Evolutionary conservation across 2,888 invertebrate species (phyloP), one percentile per base, ranked within the genome.

Genomic region (Watsonalla cultraria): DNA sequence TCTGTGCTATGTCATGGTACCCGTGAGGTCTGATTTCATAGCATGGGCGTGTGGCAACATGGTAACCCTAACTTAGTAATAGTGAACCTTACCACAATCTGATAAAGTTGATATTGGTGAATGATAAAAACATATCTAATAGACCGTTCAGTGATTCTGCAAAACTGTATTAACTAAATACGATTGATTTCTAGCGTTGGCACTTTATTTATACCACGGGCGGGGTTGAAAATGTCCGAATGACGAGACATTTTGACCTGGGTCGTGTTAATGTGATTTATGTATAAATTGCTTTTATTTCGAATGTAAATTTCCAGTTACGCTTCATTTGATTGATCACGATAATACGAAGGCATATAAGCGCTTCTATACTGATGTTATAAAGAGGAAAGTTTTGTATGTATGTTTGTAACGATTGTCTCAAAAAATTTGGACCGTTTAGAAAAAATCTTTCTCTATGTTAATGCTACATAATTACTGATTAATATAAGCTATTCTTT

Each of bases 111-210:
- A 54, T 53, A 57, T 34, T 53, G 24, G 6, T 15, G 6, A 46
- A 11, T 37, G 37, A 35, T 7, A 51, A 46, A 48, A 55, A 53
- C 13, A 45, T 52, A 51, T 56, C 55, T 61, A 49, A 61, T 55
- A 57, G 60, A 61, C 59, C 59, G 52, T 55, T 59, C 56, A 64
- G 67, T 80, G 78, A 80, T 72, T 65, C 62, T 66, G 72, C 76
- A 71, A 61, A 72, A 71, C 60, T 56, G 60, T 61, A 60, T 66
- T 57, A 24, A 56, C 60, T 60, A 54, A 63, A 60, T 62, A 62
- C 65, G 68, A 73, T 70, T 72, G 69, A 72, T 72, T 72, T 68
- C 68, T 62, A 66, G 67, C 64, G 66, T 70, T 72, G 63, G 69
- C 70, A 70, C 70, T 66, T 67, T 68, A 71, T 74, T 70, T 24